Base-by-base conservation (phyloP, 1,140 invertebrate genomes). In the Tetramorium simillimum region DNA sequence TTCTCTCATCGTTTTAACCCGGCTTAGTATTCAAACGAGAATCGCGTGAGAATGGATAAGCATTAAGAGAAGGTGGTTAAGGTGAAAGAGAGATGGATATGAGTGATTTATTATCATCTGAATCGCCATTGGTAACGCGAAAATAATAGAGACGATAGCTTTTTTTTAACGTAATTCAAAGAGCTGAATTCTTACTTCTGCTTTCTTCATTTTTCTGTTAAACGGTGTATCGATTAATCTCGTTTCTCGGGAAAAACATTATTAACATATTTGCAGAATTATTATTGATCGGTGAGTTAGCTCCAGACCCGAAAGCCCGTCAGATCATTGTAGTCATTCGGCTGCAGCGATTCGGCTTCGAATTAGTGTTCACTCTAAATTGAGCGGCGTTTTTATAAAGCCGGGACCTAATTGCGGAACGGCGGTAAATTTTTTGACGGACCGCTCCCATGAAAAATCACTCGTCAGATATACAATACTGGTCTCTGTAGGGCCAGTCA, bases 391-490 rank as follows among this genome's bases (percentile, higher is more conserved):
- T 84, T 84, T 84, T 84, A 43, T 84, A 56, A 46, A 7, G 40
- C 43, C 24, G 53, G 58, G 80, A 75, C 53, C 80, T 75, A 84
- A 84, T 84, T 75, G 58, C 63, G 72, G 75, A 81, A 73, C 46
- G 46, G 51, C 72, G 51, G 40, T 43, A 24, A 49, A 37, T 90
- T 90, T 90, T 89, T 90, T 87, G 69, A 86, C 10, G 51, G 12
- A 65, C 51, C 85, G 65, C 89, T 89, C 77, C 88, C 85, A 87
- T 89, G 88, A 90, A 90, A 87, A 90, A 90, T 90, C 88, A 89
- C 88, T 90, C 70, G 80, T 82, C 77, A 28, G 88, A 86, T 87
- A 56, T 87, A 90, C 89, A 90, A 89, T 90, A 90, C 85, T 75
- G 51, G 51, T 73, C 88, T 90, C 85, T 90, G 89, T 86, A 69